A percentile compares a stretch with the other conserved stretches of the same genome.
Conservation (phyloP, 53 echinoderm and acorn worm genomes). For the Astropecten irregularis region DNA sequence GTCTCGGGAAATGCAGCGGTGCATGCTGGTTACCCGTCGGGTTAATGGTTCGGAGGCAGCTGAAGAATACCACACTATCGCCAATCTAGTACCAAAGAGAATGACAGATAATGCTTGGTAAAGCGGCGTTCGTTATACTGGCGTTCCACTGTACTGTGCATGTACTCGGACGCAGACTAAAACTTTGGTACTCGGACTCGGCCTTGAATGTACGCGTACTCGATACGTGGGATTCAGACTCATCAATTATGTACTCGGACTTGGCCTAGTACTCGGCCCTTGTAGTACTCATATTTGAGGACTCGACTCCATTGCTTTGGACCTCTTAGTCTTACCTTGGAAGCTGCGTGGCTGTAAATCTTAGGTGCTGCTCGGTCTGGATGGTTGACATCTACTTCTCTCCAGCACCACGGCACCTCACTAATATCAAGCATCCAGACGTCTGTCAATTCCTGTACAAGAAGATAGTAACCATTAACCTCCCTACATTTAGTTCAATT, state of each 20-base stretch:
- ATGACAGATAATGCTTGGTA: neutral
- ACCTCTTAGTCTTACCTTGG: slow-evolving; percentile 22
- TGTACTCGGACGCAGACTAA: too few species aligned
- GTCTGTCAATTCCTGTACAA: slow-evolving; percentile 44
- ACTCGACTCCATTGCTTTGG: too few species aligned
- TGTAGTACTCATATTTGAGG: too few species aligned
- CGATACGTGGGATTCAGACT: too few species aligned
- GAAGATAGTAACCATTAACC: too few species aligned
- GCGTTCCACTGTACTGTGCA: neutral
- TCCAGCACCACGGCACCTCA: slow-evolving; percentile 47
- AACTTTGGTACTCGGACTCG: too few species aligned
- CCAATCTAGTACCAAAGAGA: slow-evolving; percentile 20
- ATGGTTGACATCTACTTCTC: slow-evolving; percentile 28
- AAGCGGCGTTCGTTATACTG: neutral
- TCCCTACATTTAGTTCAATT: too few species aligned
- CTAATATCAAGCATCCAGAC: slow-evolving; percentile 64
- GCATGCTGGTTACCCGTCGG: neutral
- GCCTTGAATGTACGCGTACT: too few species aligned
- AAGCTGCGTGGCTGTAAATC: slow-evolving; percentile 54
- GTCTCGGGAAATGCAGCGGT: neutral
- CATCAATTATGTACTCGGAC: too few species aligned
- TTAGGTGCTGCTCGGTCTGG: slow-evolving; percentile 38
- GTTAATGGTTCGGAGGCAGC: slow-evolving; percentile 3
- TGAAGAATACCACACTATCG: slow-evolving; percentile 46
- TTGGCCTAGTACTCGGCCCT: too few species aligned